Conservation (phyloP, 2,797 vertebrate species). For the Cryptoblepharus egeriae region DNA sequence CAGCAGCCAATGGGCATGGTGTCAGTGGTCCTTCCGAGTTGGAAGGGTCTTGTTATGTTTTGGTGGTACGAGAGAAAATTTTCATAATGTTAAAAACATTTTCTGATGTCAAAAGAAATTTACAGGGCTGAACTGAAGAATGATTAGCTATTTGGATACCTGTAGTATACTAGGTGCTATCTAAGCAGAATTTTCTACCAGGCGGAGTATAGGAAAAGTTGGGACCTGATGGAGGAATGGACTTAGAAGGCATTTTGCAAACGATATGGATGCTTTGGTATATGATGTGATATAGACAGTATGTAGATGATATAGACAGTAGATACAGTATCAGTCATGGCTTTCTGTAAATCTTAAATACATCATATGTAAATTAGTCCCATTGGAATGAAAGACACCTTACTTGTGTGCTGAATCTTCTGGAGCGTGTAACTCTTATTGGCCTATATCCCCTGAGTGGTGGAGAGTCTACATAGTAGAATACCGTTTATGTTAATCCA, state of each 20-base stretch:
- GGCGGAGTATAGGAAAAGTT: conserved; percentile 5
- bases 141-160: not conserved
- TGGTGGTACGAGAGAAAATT: not conserved
- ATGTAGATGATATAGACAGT: no score
- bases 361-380: not conserved
- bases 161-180: not conserved
- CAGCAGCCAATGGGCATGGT: not conserved
- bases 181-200: not conserved
- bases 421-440: not conserved
- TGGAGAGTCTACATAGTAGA: conserved; percentile 37
- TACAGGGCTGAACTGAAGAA: not conserved
- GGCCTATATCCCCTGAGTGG: conserved; percentile 29
- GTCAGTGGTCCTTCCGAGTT: not conserved
- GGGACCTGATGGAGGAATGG: not conserved
- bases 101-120: accelerated
- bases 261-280: not conserved
- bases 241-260: conserved; percentile 5
- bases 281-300: no score
- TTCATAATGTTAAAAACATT: conserved; percentile 10
- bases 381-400: not conserved
- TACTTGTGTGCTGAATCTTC: not conserved
- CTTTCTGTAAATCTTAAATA: conserved; percentile 2
- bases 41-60: conserved; percentile 24
- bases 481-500: conserved; percentile 41
- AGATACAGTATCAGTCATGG: not conserved